A percentile compares a stretch with the other conserved stretches of the same genome.
These are phyloP conservation scores for Indicator maculatus DNA, from an alignment of 2,113 vertebrate species.

Conservation along the genomic window DNA sequence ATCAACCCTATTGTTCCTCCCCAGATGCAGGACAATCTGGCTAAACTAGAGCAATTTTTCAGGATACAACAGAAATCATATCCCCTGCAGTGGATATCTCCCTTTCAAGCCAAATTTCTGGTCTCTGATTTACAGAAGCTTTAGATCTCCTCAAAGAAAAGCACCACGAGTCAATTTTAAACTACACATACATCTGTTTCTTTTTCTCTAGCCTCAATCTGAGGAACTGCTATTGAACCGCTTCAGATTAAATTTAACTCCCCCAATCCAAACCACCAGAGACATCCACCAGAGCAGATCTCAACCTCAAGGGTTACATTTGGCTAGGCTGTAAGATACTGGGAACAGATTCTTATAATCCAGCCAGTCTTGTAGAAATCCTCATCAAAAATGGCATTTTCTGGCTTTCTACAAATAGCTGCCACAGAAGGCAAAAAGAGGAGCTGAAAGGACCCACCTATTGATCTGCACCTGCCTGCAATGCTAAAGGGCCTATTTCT, in stretches of 20 bases:
- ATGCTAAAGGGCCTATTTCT: neutral
- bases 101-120: slow-evolving; percentile 40
- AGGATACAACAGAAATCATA: neutral
- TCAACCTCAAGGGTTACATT: neutral
- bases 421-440: neutral
- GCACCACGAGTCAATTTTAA: slow-evolving; percentile 26
- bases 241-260: slow-evolving; percentile 4
- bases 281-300: neutral
- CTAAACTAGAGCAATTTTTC: slow-evolving; percentile 1
- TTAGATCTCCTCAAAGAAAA: neutral
- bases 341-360: neutral
- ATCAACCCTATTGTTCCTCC: too few relatives aligned
- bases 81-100: neutral
- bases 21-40: neutral
- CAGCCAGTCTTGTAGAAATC: neutral
- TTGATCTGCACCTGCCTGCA: neutral
- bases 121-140: slow-evolving; percentile 7
- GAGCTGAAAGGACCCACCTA: neutral
- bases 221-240: neutral
- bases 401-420: neutral
- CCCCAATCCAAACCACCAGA: neutral
- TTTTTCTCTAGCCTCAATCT: neutral
- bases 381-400: neutral
- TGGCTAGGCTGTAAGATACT: neutral
- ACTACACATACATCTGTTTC: slow-evolving; percentile 32